Conservation (phyloP, 2,113 vertebrate species). For the Alectura lathami region DNA sequence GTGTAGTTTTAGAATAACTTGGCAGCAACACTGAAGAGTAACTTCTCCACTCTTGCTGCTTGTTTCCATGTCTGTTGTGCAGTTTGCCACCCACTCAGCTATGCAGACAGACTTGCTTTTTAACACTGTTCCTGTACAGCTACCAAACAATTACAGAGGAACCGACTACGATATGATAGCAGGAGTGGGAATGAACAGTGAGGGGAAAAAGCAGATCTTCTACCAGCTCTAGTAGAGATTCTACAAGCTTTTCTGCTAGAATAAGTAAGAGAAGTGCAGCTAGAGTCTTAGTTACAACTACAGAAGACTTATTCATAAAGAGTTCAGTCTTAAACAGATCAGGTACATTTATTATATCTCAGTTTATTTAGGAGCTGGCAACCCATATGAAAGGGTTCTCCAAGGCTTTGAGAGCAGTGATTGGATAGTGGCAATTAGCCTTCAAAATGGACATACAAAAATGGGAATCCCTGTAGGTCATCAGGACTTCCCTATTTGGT, state of each 20-base stretch:
- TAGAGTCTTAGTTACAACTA: not conserved
- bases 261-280: not conserved
- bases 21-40: not conserved
- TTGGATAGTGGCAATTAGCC: not conserved
- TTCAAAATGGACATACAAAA: not conserved
- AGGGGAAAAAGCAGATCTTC: not conserved
- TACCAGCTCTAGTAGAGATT: not conserved
- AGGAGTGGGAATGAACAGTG: not conserved
- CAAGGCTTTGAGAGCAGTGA: not conserved
- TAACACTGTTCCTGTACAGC: not conserved
- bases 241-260: not conserved
- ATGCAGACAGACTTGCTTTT: not conserved
- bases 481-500: not conserved
- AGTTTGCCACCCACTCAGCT: not conserved
- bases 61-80: not conserved
- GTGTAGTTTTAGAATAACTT: not conserved
- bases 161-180: not conserved
- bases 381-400: not conserved
- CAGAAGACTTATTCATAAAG: not conserved
- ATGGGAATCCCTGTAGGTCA: not conserved
- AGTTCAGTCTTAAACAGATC: not conserved
- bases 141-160: not conserved
- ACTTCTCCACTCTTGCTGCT: not conserved
- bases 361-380: not conserved
- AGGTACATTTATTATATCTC: not conserved